phyloP scores from a whole-genome alignment of 2,113 vertebrate genomes.

The Lasiurus cinereus region DNA sequence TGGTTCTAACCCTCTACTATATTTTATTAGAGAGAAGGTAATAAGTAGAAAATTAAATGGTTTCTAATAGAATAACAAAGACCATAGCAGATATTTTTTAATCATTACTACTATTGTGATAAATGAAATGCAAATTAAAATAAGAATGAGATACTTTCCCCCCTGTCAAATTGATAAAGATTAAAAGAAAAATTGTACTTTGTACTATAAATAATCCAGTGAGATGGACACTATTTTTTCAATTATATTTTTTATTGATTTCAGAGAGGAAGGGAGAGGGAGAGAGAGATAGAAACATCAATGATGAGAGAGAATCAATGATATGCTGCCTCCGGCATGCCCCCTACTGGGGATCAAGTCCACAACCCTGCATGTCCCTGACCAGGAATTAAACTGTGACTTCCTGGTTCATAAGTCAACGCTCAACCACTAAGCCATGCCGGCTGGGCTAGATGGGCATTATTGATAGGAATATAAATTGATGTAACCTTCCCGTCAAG shows the following conservation, averaged over 20 bases:
- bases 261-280: too few relatives aligned
- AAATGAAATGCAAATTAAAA: conserved; percentile 8
- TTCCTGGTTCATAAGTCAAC: too few relatives aligned
- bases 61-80: conserved; percentile 30
- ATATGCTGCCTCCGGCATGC: too few relatives aligned
- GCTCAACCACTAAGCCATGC: too few relatives aligned
- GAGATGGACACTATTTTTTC: not conserved
- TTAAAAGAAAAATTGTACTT: conserved; percentile 27
- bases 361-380: too few relatives aligned
- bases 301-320: too few relatives aligned
- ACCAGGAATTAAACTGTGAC: too few relatives aligned
- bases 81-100: not conserved
- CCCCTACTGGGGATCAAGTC: too few relatives aligned
- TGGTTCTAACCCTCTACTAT: not conserved
- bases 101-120: not conserved
- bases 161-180: conserved; percentile 27
- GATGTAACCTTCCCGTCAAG: not conserved
- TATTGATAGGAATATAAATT: not conserved
- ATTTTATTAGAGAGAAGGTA: conserved; percentile 50
- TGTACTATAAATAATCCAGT: not conserved
- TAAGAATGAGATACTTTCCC: not conserved
- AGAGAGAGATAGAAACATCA: too few relatives aligned
- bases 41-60: not conserved
- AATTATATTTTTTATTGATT: too few relatives aligned
- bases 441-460: not conserved